Percentiles rank a stretch among this genome's conserved stretches.
Conservation (phyloP, 2,888 invertebrate species). For the Mimas tiliae region DNA sequence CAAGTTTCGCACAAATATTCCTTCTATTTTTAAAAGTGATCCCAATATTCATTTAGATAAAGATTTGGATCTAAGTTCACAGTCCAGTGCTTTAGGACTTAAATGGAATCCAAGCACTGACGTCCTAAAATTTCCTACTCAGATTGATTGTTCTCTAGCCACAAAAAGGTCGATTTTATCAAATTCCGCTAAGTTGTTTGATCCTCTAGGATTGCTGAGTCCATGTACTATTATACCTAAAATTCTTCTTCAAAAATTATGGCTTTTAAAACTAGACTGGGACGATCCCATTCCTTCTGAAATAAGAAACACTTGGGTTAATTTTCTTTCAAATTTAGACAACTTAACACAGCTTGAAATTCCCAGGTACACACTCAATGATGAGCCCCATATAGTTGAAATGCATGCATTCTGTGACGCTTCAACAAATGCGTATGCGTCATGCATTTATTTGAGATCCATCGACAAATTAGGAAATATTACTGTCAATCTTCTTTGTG, state of each 20-base stretch:
- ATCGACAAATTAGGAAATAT: conserved; percentile 28
- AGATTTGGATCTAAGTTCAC: no score
- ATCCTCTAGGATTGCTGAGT: conserved; percentile 33
- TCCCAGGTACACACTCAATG: conserved; percentile 37
- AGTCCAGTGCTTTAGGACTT: background rate
- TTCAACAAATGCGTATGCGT: conserved; percentile 41
- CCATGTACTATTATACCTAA: conserved; percentile 32
- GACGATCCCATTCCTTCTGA: conserved; percentile 38
- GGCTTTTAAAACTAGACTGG: conserved; percentile 39
- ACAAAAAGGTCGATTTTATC: conserved; percentile 34
- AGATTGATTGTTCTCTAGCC: conserved; percentile 2
- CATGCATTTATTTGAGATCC: conserved; percentile 42
- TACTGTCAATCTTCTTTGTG: conserved; percentile 38
- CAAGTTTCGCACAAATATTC: no score
- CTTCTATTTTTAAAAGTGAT: no score
- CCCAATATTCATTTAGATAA: no score
- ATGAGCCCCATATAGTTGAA: conserved; percentile 35
- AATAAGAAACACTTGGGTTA: conserved; percentile 34
- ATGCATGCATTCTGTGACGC: conserved; percentile 46
- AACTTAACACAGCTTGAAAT: conserved; percentile 32
- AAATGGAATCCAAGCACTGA: conserved; percentile 35
- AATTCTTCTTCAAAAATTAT: conserved; percentile 36
- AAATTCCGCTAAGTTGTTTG: conserved; percentile 36
- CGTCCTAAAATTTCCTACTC: conserved; percentile 35
- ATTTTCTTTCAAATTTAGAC: conserved; percentile 33